Evolutionary conservation across 2,797 vertebrate genomes (phyloP).

Genomic region (Trachops cirrhosus): DNA sequence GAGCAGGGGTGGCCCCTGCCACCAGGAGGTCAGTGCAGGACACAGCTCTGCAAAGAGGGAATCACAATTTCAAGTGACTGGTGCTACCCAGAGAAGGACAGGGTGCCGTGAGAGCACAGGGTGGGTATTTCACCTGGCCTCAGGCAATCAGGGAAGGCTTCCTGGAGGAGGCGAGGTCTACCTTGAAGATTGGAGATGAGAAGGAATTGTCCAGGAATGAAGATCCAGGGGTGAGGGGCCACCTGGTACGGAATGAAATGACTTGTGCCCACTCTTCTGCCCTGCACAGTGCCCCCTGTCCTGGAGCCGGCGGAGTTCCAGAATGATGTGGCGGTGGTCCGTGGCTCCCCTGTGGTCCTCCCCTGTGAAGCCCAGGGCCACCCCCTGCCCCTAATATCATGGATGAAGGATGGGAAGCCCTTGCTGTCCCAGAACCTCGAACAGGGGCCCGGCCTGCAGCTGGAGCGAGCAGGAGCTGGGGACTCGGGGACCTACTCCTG

Average conservation of each 20-base stretch:
- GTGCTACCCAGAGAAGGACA: background rate
- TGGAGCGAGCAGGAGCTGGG: conserved; percentile 77
- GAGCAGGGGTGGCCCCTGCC: background rate
- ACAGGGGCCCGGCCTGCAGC: conserved; percentile 84
- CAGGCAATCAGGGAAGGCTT: background rate
- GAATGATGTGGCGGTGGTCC: conserved; percentile 86
- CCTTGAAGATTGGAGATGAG: background rate
- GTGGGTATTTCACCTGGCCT: background rate
- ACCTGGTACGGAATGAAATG: background rate
- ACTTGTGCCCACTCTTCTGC: conserved; percentile 63
- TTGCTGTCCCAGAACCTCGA: conserved; percentile 83
- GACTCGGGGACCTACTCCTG: conserved; percentile 91
- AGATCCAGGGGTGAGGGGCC: background rate
- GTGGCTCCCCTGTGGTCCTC: conserved; percentile 88
- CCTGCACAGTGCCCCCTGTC: conserved; percentile 86
- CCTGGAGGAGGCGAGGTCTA: background rate
- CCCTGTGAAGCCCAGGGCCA: conserved; percentile 90
- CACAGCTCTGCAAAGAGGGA: background rate
- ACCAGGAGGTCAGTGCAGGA: background rate
- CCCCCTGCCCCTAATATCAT: conserved; percentile 88
- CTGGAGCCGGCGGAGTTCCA: conserved; percentile 86
- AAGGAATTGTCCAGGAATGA: background rate
- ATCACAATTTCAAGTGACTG: background rate
- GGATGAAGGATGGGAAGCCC: conserved; percentile 90
- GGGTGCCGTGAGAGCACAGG: background rate